Conservation (phyloP, 2,888 invertebrate species). For the Eupithecia centaureata region DNA sequence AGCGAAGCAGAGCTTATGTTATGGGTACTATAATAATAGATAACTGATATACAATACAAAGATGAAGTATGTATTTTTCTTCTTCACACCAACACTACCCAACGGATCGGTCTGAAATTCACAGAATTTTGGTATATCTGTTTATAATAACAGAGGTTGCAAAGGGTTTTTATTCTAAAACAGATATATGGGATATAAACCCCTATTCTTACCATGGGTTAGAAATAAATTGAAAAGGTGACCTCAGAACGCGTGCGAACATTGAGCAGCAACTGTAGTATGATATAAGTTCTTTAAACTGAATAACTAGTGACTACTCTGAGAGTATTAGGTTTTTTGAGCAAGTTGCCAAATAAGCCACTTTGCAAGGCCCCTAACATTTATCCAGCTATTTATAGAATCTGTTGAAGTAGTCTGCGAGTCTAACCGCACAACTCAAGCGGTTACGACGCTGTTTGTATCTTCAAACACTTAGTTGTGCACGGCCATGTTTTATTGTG, state of each 20-base stretch:
- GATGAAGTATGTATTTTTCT: no score
- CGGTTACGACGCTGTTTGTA: constrained; percentile 50
- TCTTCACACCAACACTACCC: no score
- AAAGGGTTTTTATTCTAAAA: no score
- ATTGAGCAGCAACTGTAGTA: not conserved
- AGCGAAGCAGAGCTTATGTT: no score
- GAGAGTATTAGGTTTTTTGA: not conserved
- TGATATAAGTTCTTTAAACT: not conserved
- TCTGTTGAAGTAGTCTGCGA: constrained; percentile 37
- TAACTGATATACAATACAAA: no score
- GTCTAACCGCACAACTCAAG: constrained; percentile 45
- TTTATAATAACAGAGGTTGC: no score
- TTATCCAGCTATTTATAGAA: constrained; percentile 24
- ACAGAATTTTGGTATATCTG: no score
- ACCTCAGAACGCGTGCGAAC: not conserved
- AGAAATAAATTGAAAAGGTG: not conserved
- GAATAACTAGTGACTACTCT: no score
- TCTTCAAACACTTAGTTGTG: constrained; percentile 46
- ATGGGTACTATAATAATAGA: no score
- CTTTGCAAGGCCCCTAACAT: constrained; percentile 4
- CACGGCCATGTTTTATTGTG: constrained; percentile 25
- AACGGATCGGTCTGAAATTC: no score
- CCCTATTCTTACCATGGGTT: no score
- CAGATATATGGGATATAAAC: no score
- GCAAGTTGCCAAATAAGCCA: constrained; percentile 8